These are phyloP conservation scores for Stenurella melanura DNA, from an alignment of 2,888 invertebrate genomes.

Conservation along the genomic window DNA sequence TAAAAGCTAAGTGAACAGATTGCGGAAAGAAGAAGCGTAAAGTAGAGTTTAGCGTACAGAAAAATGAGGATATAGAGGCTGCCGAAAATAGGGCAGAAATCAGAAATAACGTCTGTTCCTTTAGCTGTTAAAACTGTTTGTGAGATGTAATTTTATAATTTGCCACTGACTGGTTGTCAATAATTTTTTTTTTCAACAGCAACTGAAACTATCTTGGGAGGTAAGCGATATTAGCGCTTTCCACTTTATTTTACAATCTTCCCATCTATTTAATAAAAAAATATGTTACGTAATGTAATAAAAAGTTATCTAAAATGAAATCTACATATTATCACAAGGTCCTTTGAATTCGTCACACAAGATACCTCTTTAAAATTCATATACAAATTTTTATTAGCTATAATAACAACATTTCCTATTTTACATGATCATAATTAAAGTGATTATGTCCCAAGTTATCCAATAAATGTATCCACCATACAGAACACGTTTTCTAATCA, in stretches of 20 bases:
- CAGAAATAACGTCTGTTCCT: no score
- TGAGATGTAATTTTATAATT: no score
- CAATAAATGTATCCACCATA: conserved; percentile 57
- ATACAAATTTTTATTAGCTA: conserved; percentile 10
- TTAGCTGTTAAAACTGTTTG: no score
- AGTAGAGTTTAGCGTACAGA: no score
- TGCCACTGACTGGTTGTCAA: no score
- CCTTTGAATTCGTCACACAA: neutral
- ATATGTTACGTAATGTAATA: neutral
- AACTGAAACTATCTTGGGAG: no score
- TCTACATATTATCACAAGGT: neutral
- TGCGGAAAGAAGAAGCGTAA: no score
- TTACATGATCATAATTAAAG: conserved; percentile 41
- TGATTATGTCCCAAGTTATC: conserved; percentile 42
- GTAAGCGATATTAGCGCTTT: no score
- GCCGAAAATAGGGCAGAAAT: no score
- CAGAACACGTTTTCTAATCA: conserved; percentile 65
- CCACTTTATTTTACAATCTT: neutral
- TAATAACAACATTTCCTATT: conserved; percentile 30
- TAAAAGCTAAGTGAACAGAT: no score
- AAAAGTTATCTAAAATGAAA: neutral
- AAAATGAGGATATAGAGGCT: no score
- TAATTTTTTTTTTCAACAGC: no score
- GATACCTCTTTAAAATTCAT: conserved; percentile 12
- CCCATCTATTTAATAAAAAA: neutral